These are phyloP conservation scores for Puma concolor DNA, from an alignment of 2,113 vertebrate species.

Conservation along the genomic window DNA sequence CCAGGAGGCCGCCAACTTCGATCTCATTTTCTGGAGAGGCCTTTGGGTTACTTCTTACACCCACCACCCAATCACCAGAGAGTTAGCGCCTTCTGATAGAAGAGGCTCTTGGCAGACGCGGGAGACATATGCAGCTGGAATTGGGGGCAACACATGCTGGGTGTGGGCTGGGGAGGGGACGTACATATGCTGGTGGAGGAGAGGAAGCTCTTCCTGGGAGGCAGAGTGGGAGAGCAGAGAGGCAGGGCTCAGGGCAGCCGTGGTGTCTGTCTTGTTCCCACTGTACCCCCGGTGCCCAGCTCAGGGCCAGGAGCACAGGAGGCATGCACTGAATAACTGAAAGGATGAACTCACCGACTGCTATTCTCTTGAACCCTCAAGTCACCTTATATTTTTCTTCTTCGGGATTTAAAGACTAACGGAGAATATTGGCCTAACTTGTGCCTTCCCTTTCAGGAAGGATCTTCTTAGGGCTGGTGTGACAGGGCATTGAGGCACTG, in stretches of 20 bases:
- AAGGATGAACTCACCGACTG: neutral
- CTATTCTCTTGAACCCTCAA: neutral
- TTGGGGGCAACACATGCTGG: neutral
- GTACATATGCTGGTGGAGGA: neutral
- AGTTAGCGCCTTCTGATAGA: neutral
- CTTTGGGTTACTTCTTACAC: conserved; percentile 29
- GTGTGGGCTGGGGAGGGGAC: neutral
- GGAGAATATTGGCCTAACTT: neutral
- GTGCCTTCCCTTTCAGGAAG: neutral
- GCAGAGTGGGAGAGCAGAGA: neutral
- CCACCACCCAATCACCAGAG: conserved; percentile 10
- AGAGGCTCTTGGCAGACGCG: conserved; percentile 13
- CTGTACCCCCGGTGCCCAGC: no score
- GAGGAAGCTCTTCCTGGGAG: neutral
- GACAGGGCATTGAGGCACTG: neutral
- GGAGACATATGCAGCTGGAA: neutral
- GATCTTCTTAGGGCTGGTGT: neutral
- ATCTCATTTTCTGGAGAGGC: conserved; percentile 58
- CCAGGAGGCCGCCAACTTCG: conserved; percentile 56
- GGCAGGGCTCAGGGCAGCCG: neutral
- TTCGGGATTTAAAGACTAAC: neutral
- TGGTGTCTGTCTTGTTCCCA: neutral
- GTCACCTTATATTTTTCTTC: neutral
- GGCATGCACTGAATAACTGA: neutral
- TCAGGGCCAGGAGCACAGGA: neutral